Base-by-base conservation (phyloP, 2,888 invertebrate species). In the Megastigmus dorsalis region DNA sequence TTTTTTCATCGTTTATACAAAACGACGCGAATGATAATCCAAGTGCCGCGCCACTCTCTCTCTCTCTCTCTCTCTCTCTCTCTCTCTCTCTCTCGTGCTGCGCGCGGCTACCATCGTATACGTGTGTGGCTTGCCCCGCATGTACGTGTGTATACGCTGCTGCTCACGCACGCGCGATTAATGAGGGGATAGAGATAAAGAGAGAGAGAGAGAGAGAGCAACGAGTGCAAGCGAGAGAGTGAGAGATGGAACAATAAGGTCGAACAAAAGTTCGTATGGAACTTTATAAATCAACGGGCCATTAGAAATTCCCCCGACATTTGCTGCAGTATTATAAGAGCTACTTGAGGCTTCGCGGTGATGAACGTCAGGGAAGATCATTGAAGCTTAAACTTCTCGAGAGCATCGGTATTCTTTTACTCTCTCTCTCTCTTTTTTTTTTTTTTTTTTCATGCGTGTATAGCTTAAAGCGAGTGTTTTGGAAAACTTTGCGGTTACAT, bases 321-420 rank as follows among this genome's bases (percentile, higher is more conserved):
- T n/a, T n/a, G 4, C 43, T 43, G 23, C 48, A 33, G 23, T 28
- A 33, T n/a, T n/a, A 7, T 2, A 18, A 20, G 55, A 63, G 63
- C 63, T 33, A 65, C 65, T 72, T 50, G 41, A 65, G 33, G 41
- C 41, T 55, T 26, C 28, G 59, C 60, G 36, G 41, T 50, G 68
- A 54, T 33, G 38, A 60, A 75, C 76, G 28, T 65, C 71, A 33
- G 50, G 50, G 18, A n/a, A 41, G 76, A 80, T 77, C 79, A 77
- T 73, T 77, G 77, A 73, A 77, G 78, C 80, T 73, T 75, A 67
- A 69, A 50, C 48, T 50, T 20, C 36, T 65, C 50, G 52, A 48
- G 50, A 23, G 65, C n/a, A 3, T 62, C 38, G 23, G 18, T 52
- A 52, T 48, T 60, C 54, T 43, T 26, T 52, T 71, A 20, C 5